Evolutionary conservation across 30 jellyfish, hydroid and myxozoan genomes (phyloP).

Genomic region (Nemopilema nomurai): DNA sequence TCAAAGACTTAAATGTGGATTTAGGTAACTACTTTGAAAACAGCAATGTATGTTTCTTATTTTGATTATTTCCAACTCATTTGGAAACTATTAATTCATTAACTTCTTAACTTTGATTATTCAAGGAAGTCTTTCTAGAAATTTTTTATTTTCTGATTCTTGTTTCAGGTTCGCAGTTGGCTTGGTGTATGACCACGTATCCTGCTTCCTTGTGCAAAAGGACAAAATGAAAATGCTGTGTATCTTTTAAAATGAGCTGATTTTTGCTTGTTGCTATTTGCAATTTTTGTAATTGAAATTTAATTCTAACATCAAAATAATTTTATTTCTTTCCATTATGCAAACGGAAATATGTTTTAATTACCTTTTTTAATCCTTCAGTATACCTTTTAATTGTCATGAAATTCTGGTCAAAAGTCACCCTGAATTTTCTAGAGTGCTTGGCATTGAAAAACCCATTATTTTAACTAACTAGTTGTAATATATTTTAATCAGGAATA

Average conservation of each 20-base stretch:
- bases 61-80: no score
- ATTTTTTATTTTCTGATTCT: no score
- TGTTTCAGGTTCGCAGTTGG: conserved; percentile 43
- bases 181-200: background rate
- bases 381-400: background rate
- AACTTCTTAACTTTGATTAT: no score
- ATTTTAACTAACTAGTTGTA: background rate
- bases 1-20: no score
- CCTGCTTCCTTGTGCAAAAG: background rate
- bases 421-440: background rate
- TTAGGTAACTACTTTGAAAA: no score
- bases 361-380: background rate
- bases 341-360: background rate
- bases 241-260: background rate
- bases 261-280: background rate
- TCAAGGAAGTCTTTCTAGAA: no score
- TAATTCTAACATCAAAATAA: no score
- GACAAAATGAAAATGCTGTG: background rate
- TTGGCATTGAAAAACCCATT: background rate
- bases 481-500: no score
- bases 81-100: no score
- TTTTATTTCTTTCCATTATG: background rate
- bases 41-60: no score
- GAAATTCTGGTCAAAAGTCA: background rate
- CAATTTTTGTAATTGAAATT: background rate